Base-by-base conservation (phyloP, 2,888 invertebrate genomes). In the Acanthosepion pharaonis region DNA sequence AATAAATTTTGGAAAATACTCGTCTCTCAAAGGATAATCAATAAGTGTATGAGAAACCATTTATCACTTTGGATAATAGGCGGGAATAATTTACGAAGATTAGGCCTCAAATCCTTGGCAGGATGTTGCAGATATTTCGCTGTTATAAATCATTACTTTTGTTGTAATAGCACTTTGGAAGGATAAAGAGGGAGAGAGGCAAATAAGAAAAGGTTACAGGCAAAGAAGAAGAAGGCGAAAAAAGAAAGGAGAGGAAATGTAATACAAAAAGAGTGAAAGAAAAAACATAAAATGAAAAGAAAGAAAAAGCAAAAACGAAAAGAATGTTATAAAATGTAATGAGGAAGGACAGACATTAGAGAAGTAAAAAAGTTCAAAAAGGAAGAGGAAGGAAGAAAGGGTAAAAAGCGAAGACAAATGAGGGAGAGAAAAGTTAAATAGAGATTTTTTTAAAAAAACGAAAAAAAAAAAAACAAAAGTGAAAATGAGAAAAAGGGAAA, bases 11-110 rank as follows among this genome's bases (percentile, higher is more conserved):
- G 78, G 78, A 78, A 78, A 78, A 78, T 78, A 78, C 78, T 78
- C 78, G n/a, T 78, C 78, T 78, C 78, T 78, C 78, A 78, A 78
- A 78, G 78, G 78, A 78, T 78, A 78, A 78, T 78, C 78, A 78
- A 78, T 78, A 78, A 78, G 78, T 78, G 78, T 78, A 78, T 78
- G 78, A 78, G 78, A 78, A 78, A 78, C 78, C 78, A 78, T 78
- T 78, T 78, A 78, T 78, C 78, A 78, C 78, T 78, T 78, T 78
- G 78, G 78, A 78, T 78, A 78, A 78, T 78, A 78, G 78, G 78
- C 78, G 78, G 20, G 78, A 78, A 78, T 78, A 78, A 78, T 78
- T 78, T 78, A 78, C 78, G 78, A 78, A 78, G 78, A 78, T 78
- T 78, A 78, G n/a, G 78, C 78, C 78, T n/a, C 28, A 78, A 78